Base-by-base conservation (phyloP, 2,797 vertebrate genomes). In the Xerus rutilus region DNA sequence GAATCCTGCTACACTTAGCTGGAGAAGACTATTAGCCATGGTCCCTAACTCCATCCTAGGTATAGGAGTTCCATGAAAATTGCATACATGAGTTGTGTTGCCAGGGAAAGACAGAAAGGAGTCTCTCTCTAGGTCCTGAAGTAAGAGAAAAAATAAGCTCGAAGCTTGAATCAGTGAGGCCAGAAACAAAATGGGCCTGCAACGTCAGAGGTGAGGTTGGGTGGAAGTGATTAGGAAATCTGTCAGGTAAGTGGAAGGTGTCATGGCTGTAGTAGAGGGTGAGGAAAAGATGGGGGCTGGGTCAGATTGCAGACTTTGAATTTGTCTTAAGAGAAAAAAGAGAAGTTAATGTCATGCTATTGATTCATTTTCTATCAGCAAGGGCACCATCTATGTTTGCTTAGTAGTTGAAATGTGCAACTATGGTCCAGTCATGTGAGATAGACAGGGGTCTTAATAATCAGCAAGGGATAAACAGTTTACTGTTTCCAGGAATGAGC, bases 41-140 rank as follows among this genome's bases (percentile, higher is more conserved):
- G 5, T 32, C 30, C 43, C 32, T 82, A 73, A 86, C n/a, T 79
- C 73, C 86, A 18, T 70, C 21, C 21, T 23, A 87, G 0, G 13
- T 93, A 47, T 47, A 79, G 43, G 47, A 95, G 12, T 5, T 85
- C 47, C 65, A 57, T 83, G 45, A 86, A 93, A 93, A 96, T 21
- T 64, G 52, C 35, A 87, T 52, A 7, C 20, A 20, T 79, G 52
- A 59, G 28, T 93, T 93, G 72, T 86, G 17, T 54, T 47, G n/a
- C 72, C 35, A 83, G 13, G 17, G 72, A 79, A 91, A 89, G 25
- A 4, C 59, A 93, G n/a, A 52, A 93, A 73, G 49, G 9, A 59
- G 17, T 91, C 67, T 87, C 17, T 67, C 14, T 67, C 12, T 67
- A 15, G 59, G 59, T 14, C 30, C 13, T 47, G 17, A 92, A 90